Conservation (phyloP, 2,888 invertebrate species). For the Apotomis turbidana region DNA sequence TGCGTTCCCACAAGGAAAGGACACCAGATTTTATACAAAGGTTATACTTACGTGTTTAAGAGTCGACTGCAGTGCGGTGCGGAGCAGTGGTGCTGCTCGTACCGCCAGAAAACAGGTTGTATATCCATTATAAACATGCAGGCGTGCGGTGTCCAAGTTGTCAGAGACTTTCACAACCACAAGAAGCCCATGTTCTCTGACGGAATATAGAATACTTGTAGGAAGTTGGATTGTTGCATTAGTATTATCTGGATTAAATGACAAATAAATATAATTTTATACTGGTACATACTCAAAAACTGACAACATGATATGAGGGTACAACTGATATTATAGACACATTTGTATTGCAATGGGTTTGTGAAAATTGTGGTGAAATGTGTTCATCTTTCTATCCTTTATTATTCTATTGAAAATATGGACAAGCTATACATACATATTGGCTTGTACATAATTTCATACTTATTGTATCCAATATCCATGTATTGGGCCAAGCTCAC, state of each 20-base stretch:
- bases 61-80: constrained; percentile 76
- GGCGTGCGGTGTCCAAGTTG: constrained; percentile 72
- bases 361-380: too few species aligned
- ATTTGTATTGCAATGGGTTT: too few species aligned
- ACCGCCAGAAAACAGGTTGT: constrained; percentile 77
- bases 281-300: not conserved
- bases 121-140: constrained; percentile 79
- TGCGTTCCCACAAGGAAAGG: constrained; percentile 78
- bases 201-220: constrained; percentile 40
- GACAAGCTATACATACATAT: too few species aligned
- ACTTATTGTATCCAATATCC: too few species aligned
- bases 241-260: not conserved
- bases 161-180: constrained; percentile 77
- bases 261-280: not conserved
- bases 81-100: constrained; percentile 78
- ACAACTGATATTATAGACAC: too few species aligned
- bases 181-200: constrained; percentile 76
- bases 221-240: not conserved
- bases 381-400: too few species aligned
- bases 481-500: too few species aligned
- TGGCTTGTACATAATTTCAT: too few species aligned
- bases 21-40: constrained; percentile 75
- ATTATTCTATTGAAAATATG: too few species aligned
- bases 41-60: constrained; percentile 77
- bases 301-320: too few species aligned